These are phyloP conservation scores for Nothoprocta pentlandii DNA, from an alignment of 2,113 vertebrate genomes.

Conservation along the genomic window DNA sequence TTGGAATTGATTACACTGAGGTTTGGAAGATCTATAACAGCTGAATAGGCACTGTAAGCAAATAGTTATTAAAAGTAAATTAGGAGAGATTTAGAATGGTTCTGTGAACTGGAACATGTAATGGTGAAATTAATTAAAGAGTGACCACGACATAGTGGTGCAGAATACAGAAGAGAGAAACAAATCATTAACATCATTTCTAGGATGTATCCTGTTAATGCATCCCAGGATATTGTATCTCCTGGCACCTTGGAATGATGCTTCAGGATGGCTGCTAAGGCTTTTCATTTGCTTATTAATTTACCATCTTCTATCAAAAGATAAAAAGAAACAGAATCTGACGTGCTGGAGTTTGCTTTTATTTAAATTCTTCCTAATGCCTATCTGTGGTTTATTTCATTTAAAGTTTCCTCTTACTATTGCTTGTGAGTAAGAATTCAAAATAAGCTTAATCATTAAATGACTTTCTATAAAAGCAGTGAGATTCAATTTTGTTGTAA, in stretches of 20 bases:
- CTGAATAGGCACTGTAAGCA: background rate
- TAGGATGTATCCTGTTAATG: background rate
- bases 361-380: background rate
- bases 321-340: background rate
- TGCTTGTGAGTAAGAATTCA: background rate
- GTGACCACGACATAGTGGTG: background rate
- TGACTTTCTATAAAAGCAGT: background rate
- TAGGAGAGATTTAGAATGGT: conserved; percentile 4
- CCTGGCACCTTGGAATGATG: background rate
- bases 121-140: background rate
- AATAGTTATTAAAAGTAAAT: background rate
- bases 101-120: background rate
- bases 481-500: background rate
- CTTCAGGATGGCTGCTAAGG: background rate
- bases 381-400: background rate
- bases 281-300: conserved; percentile 19
- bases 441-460: background rate
- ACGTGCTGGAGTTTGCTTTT: background rate
- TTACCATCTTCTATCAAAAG: background rate
- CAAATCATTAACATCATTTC: background rate
- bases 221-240: background rate
- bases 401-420: background rate
- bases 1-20: background rate
- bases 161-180: background rate
- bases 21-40: background rate